Conservation (phyloP, 2,113 vertebrate species). For the Notarius lentiginosus region DNA sequence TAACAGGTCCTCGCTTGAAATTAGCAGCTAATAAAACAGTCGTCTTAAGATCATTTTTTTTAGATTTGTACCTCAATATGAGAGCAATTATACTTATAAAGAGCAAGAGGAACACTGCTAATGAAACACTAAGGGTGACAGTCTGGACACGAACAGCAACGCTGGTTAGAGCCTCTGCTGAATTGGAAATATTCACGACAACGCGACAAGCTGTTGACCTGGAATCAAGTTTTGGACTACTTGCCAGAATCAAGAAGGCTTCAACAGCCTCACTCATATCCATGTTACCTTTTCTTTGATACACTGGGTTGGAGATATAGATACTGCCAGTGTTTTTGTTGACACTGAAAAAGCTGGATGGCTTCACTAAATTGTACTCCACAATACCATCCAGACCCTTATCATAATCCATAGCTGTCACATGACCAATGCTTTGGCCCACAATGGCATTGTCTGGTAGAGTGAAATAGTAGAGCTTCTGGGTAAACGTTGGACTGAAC, state of each 20-base stretch:
- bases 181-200: conserved; percentile 80
- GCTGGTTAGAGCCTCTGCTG: conserved; percentile 60
- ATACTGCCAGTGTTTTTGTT: conserved; percentile 82
- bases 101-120: conserved; percentile 76
- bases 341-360: conserved; percentile 79
- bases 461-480: conserved; percentile 81
- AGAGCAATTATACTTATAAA: conserved; percentile 69
- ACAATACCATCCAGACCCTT: conserved; percentile 83
- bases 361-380: conserved; percentile 76
- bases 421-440: conserved; percentile 78
- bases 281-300: conserved; percentile 62
- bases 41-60: conserved; percentile 68
- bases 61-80: conserved; percentile 75
- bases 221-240: conserved; percentile 79
- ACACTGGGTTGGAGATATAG: conserved; percentile 73
- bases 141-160: conserved; percentile 67
- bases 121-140: conserved; percentile 71
- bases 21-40: conserved; percentile 55
- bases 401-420: conserved; percentile 85
- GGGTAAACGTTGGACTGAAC: conserved; percentile 86
- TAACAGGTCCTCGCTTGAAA: conserved; percentile 52
- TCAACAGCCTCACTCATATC: conserved; percentile 63
- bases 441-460: conserved; percentile 71
- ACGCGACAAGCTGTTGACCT: conserved; percentile 78
- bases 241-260: conserved; percentile 79